Evolutionary conservation across 2,113 vertebrate genomes (phyloP).

Genomic region (Ictalurus furcatus): DNA sequence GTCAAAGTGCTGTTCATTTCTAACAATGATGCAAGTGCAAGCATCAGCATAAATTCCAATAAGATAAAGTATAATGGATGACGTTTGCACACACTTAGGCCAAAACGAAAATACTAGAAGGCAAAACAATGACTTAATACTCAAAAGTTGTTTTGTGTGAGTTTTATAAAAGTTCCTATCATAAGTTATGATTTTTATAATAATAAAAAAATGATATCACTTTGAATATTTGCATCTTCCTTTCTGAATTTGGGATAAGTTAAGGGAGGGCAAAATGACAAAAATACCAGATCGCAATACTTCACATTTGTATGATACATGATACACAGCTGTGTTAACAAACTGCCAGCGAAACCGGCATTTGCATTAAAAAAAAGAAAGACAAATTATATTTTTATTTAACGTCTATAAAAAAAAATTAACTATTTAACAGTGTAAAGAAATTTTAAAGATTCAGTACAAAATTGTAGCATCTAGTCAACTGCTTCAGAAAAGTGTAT

Average conservation of each 20-base stretch:
- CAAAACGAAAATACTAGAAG: neutral
- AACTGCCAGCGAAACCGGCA: neutral
- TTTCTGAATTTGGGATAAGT: neutral
- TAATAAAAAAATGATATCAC: neutral
- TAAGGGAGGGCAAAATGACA: neutral
- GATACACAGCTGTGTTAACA: neutral
- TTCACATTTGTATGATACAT: neutral
- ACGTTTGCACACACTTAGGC: neutral
- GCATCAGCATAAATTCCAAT: neutral
- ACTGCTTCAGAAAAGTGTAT: too few species aligned
- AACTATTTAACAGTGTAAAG: neutral
- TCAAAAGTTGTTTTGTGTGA: neutral
- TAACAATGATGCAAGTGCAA: neutral
- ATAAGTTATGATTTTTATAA: neutral
- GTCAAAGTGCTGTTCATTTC: neutral
- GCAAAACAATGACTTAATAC: neutral
- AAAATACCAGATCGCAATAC: neutral
- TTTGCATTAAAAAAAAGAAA: neutral
- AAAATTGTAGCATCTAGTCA: too few species aligned
- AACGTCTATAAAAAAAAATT: neutral
- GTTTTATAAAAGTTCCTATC: neutral
- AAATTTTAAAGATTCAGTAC: too few species aligned
- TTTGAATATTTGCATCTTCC: neutral
- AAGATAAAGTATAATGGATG: neutral
- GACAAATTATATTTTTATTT: neutral